phyloP scores from a whole-genome alignment of 2,797 vertebrate genomes.

The Lepilemur ruficaudatus region DNA sequence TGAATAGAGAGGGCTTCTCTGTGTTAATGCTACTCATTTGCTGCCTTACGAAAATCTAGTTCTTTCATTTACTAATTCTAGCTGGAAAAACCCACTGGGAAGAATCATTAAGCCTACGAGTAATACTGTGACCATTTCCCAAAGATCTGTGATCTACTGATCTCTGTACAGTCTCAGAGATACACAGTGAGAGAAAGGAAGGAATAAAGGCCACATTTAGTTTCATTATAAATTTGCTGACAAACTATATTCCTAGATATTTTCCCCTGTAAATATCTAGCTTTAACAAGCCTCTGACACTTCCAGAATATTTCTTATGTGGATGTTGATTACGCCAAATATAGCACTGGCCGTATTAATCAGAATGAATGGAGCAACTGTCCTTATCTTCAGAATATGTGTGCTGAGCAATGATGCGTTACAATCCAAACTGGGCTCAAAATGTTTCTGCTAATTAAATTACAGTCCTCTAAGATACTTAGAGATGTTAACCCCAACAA shows the following conservation, averaged over 20 bases:
- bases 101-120: background rate
- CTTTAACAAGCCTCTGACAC: background rate
- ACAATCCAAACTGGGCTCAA: background rate
- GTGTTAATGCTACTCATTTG: background rate
- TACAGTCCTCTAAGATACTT: background rate
- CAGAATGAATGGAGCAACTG: background rate
- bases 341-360: background rate
- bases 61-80: background rate
- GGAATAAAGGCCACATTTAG: background rate
- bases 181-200: background rate
- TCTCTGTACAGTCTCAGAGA: background rate
- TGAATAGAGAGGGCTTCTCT: background rate
- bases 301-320: background rate
- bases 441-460: slow-evolving; percentile 23
- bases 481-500: slow-evolving; percentile 3
- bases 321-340: background rate
- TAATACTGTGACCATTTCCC: background rate
- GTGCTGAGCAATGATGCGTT: background rate
- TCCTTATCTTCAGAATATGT: background rate
- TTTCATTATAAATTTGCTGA: background rate
- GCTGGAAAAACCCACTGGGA: background rate
- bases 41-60: background rate
- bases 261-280: background rate
- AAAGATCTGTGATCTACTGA: background rate
- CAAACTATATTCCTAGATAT: background rate